A percentile compares a stretch with the other conserved stretches of the same genome.
Conservation (phyloP, 1,140 invertebrate species). For the Mamestra configurata region DNA sequence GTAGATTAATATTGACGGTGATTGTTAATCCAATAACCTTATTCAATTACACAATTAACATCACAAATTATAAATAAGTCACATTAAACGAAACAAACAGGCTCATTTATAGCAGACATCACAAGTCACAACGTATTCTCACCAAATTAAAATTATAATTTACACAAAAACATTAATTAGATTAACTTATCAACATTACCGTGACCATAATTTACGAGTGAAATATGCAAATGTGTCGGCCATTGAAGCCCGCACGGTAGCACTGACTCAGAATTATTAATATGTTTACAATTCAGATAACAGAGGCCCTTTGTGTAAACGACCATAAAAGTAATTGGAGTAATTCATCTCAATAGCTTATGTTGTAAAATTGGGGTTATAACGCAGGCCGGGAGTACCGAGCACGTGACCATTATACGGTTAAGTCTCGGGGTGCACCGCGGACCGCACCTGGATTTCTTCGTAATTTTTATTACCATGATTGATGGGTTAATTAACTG, state of each 20-base stretch:
- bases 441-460: slow-evolving; percentile 12
- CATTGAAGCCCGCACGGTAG: slow-evolving; percentile 57
- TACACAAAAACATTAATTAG: slow-evolving; percentile 64
- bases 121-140: neutral
- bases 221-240: slow-evolving; percentile 67
- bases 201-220: slow-evolving; percentile 59
- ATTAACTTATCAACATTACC: slow-evolving; percentile 59
- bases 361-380: slow-evolving; percentile 67
- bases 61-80: neutral
- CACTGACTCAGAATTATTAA: slow-evolving; percentile 65
- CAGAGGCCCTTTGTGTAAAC: slow-evolving; percentile 69
- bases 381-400: slow-evolving; percentile 16
- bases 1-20: neutral
- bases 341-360: slow-evolving; percentile 76
- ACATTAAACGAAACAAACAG: neutral
- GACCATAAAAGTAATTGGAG: slow-evolving; percentile 77
- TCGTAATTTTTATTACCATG: slow-evolving; percentile 16
- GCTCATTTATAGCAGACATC: neutral
- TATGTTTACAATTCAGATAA: slow-evolving; percentile 77
- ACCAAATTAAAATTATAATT: slow-evolving; percentile 52
- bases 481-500: slow-evolving; percentile 27
- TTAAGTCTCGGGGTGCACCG: slow-evolving; percentile 42
- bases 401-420: slow-evolving; percentile 54
- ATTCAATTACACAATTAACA: neutral
- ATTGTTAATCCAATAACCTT: neutral